Conservation (phyloP, 2,888 invertebrate genomes). For the Microplitis manilae region DNA sequence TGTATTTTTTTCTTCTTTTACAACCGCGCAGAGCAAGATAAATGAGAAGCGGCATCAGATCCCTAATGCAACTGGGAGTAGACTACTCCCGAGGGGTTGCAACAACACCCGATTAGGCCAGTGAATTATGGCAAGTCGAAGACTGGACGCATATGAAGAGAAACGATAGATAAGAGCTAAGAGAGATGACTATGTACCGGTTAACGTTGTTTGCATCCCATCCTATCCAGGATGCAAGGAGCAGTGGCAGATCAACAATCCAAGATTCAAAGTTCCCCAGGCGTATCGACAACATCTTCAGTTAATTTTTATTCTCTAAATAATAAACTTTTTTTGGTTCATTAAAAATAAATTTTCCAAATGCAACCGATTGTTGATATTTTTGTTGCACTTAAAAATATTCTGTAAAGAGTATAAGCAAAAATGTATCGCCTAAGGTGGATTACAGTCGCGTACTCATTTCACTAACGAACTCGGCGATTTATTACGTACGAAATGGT, state of each 20-base stretch:
- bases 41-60: conserved; percentile 22
- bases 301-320: conserved; percentile 8
- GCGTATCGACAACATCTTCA: conserved; percentile 28
- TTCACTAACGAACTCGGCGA: conserved; percentile 61
- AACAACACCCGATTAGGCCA: conserved; percentile 31
- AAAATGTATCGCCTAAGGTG: conserved; percentile 21
- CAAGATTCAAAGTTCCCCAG: conserved; percentile 21
- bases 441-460: conserved; percentile 51
- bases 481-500: conserved; percentile 51
- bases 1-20: background rate
- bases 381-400: background rate
- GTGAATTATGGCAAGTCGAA: conserved; percentile 33
- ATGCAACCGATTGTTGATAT: background rate
- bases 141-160: conserved; percentile 22
- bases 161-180: conserved; percentile 4
- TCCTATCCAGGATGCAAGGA: background rate
- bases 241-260: conserved; percentile 39
- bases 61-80: background rate
- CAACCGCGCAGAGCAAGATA: background rate
- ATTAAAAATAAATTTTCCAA: background rate
- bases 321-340: background rate
- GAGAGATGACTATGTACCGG: background rate
- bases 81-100: conserved; percentile 20
- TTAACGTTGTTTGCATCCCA: too few relatives aligned
- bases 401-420: background rate